Base-by-base conservation (phyloP, 2,797 vertebrate species). In the Pipistrellus pipistrellus region DNA sequence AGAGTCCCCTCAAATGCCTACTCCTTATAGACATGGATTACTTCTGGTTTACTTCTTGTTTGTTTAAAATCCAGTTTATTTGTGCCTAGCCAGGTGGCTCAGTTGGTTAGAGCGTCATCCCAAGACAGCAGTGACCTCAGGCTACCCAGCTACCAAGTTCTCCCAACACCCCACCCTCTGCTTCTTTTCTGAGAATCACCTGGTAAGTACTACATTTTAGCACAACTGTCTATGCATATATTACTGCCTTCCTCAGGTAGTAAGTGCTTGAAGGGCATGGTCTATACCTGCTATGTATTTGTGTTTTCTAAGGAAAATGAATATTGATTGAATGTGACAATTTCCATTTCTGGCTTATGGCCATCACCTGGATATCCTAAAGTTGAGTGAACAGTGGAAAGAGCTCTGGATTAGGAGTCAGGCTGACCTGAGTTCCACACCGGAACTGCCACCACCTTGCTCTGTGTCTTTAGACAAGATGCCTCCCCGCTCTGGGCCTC, bases 151-250 rank as follows among this genome's bases (percentile, higher is more conserved):
- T 7, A 15, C 27, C 66, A 80, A 62, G 20, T 64, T 92, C 15
- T 71, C 38, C 57, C 20, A 84, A 55, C 9, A 71, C 14, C 55
- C 18, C 78, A 75, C 14, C 68, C 20, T 85, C 55, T 85, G 23
- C 32, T 89, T 23, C 30, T 75, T 84, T 59, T 18, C 18, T 3
- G 2, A 21, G 51, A 14, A 35, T 53, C 18, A 41, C 9, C 66
- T 88, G 44, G 46, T 44, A 85, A 88, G 66, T 92, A 84, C 55
- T 71, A 85, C 18, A 90, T 75, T 46, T 48, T 64, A 81, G 15
- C 21, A 46, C 10, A 71, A 44, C 10, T 62, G 76, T 82, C 84
- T 85, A 8, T 23, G 15, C n/a, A 83, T 72, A 21, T 64, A 35
- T 84, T 59, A 48, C 57, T 23, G 48, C 15, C 44, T 64, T 13